A percentile compares a stretch with the other conserved stretches of the same genome.
phyloP scores from a whole-genome alignment of 2,888 invertebrate genomes.

The Trichogramma dendrolimi region DNA sequence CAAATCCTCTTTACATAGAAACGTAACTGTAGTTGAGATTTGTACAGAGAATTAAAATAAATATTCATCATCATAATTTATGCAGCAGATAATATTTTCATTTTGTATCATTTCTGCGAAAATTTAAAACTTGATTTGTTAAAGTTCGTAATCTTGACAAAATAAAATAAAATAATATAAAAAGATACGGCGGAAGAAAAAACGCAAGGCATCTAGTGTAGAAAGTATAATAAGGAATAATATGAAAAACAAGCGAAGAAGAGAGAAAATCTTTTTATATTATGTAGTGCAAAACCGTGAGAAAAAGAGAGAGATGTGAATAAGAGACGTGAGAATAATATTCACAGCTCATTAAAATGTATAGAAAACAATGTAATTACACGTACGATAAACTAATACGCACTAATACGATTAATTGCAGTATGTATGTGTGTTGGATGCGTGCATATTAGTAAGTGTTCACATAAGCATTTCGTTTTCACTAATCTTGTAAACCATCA shows the following conservation, averaged over 20 bases:
- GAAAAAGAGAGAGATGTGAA: not conserved
- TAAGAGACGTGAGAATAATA: conserved; percentile 12
- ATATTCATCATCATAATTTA: conserved; percentile 5
- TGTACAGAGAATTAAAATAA: not conserved
- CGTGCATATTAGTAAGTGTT: not conserved
- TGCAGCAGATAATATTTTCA: not conserved
- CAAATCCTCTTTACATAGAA: not conserved
- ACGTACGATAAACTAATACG: conserved; percentile 13
- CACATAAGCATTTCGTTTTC: not conserved
- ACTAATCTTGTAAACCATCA: not conserved
- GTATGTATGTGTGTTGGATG: too few relatives aligned
- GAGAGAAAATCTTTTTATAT: not conserved
- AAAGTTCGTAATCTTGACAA: too few relatives aligned
- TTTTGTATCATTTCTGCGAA: too few relatives aligned
- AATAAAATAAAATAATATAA: too few relatives aligned
- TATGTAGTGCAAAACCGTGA: not conserved
- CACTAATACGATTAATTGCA: too few relatives aligned
- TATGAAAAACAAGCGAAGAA: not conserved
- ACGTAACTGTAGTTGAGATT: conserved; percentile 7
- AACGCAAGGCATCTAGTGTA: too few relatives aligned
- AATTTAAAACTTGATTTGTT: too few relatives aligned
- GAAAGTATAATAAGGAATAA: too few relatives aligned
- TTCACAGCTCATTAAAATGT: conserved; percentile 27
- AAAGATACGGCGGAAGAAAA: too few relatives aligned
- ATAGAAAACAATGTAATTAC: conserved; percentile 29